Evolutionary conservation across 2,888 invertebrate genomes (phyloP).

Genomic region (Ecdyonurus torrentis): DNA sequence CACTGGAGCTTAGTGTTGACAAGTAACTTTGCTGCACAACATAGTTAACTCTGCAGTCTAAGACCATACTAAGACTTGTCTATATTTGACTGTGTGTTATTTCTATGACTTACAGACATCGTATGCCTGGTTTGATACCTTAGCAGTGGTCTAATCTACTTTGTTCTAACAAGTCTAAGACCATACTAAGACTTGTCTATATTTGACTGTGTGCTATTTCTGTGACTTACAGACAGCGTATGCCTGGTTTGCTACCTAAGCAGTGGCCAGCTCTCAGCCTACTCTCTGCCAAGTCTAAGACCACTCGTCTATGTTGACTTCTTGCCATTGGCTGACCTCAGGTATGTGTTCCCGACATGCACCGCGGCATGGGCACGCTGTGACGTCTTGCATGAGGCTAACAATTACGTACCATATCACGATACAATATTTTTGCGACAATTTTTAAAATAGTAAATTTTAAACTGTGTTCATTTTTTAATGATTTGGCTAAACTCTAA

Average conservation of each 20-base stretch:
- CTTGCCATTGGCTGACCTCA: slow-evolving; percentile 83
- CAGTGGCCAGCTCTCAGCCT: slow-evolving; percentile 82
- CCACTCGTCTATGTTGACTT: slow-evolving; percentile 86
- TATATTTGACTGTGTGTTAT: neutral
- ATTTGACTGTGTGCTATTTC: neutral
- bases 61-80: no score
- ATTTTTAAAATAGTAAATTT: no score
- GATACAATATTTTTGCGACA: no score
- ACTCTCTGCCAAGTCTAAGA: slow-evolving; percentile 90
- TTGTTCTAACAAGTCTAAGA: no score
- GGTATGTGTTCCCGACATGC: slow-evolving; percentile 36
- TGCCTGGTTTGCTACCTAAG: slow-evolving; percentile 89
- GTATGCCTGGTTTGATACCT: slow-evolving; percentile 88
- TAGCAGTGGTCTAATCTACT: no score
- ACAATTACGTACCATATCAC: no score
- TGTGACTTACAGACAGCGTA: slow-evolving; percentile 61
- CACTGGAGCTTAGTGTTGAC: no score
- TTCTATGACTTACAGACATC: slow-evolving; percentile 50
- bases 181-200: no score
- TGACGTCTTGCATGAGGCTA: neutral
- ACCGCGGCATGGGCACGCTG: neutral
- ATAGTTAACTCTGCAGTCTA: no score
- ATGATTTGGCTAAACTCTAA: no score
- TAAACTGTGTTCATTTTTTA: no score
- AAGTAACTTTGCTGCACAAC: no score